Base-by-base conservation (phyloP, 1,140 invertebrate species). In the Drosophila kepulauana region DNA sequence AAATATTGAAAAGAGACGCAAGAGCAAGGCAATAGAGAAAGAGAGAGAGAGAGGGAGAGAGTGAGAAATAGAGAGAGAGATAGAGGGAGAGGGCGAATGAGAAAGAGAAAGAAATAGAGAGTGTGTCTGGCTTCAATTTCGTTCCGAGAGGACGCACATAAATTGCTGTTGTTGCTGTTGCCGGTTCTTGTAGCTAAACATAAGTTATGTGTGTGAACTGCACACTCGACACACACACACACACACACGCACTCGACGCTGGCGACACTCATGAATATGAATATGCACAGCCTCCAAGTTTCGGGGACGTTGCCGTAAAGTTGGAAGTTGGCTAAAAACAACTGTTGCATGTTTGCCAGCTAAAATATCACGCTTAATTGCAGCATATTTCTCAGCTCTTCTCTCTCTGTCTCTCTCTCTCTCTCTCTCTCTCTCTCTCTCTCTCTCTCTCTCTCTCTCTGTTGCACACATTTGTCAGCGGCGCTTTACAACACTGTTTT, bases 281-380 rank as follows among this genome's bases (percentile, higher is more conserved):
- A 63, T 76, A 67, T 16, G 45, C 65, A 54, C 20, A 25, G 20
- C 20, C 20, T 25, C 20, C 20, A 25, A 25, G 20, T 25, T 25
- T 25, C 3, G 0, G 20, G 20, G 20, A 20, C n/a, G 28, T 43
- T 38, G 6, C 8, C 15, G n/a, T 20, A 20, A 2, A 8, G 33
- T n/a, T 35, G 49, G 45, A 62, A 61, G 41, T 25, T 25, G 52
- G 57, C 41, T 25, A 25, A 25, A 58, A 71, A 35, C 84, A 87
- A 88, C 84, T 87, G 84, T 87, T 87, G 84, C 84, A 80, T 75
- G 84, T 68, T 56, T 64, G 38, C 68, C 80, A 88, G 66, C 81
- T 87, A 66, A 87, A 88, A 78, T 80, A 82, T 71, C 56, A 77
- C 84, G 70, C 69, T 88, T 87, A 87, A 82, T 84, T 88, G 84